These are phyloP conservation scores for Idaea dimidiata DNA, from an alignment of 2,888 invertebrate species.

Conservation along the genomic window DNA sequence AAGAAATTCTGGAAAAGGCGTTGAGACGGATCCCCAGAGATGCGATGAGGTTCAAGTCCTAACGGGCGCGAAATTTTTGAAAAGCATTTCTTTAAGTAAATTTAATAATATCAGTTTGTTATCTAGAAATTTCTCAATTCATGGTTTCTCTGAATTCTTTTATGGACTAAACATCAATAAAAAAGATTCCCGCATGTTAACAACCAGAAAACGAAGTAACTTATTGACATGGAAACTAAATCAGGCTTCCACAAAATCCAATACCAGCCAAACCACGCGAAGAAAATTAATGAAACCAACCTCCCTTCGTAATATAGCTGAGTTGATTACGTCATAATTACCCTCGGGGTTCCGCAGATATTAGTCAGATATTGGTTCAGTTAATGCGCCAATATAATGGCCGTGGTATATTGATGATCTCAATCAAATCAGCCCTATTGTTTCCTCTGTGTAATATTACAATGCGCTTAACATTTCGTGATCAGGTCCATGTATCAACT, in stretches of 20 bases:
- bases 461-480: constrained; percentile 37
- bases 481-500: constrained; percentile 21
- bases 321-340: constrained; percentile 45
- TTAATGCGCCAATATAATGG: constrained; percentile 46
- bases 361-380: constrained; percentile 43
- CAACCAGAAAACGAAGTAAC: not conserved
- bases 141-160: no score
- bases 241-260: constrained; percentile 15
- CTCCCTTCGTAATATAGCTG: constrained; percentile 20
- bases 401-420: constrained; percentile 42
- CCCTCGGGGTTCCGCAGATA: constrained; percentile 32
- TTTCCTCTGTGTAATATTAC: constrained; percentile 34
- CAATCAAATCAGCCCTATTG: constrained; percentile 51
- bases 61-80: no score
- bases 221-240: constrained; percentile 7
- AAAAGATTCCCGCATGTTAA: not conserved
- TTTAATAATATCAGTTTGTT: no score
- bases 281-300: constrained; percentile 32
- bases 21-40: no score
- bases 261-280: constrained; percentile 23
- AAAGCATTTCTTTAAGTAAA: no score
- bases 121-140: no score
- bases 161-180: no score
- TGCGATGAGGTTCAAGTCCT: no score
- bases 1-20: no score